phyloP scores from a whole-genome alignment of 2,888 invertebrate genomes.

The Rhagonycha fulva region DNA sequence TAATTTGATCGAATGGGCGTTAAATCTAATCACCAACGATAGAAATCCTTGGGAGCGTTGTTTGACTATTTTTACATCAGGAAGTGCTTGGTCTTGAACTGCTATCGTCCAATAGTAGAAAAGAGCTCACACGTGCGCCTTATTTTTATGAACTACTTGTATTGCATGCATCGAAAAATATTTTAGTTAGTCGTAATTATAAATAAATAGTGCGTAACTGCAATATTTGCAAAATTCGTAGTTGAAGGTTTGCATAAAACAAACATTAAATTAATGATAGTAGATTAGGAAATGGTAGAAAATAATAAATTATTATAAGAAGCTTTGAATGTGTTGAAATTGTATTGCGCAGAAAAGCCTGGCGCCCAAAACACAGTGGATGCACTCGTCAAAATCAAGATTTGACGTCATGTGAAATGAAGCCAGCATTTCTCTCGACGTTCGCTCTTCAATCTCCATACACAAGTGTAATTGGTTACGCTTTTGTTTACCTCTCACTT shows the following conservation, averaged over 20 bases:
- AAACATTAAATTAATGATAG: not conserved
- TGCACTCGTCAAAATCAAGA: not conserved
- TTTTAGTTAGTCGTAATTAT: not conserved
- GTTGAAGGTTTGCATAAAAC: not conserved
- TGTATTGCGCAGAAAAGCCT: not conserved
- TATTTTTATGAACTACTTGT: not conserved
- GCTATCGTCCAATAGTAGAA: not conserved
- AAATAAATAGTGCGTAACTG: not conserved
- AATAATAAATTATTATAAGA: not conserved
- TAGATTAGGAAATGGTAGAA: not conserved
- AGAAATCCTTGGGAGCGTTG: not conserved
- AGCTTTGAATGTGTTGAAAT: not conserved
- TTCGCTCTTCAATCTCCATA: no score
- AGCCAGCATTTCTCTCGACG: no score
- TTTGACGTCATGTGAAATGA: not conserved
- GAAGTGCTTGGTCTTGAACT: slow-evolving; percentile 1
- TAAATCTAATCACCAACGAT: not conserved
- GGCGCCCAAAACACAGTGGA: not conserved
- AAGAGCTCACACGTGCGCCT: not conserved
- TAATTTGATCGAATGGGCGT: not conserved
- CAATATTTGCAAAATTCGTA: not conserved
- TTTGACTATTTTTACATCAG: not conserved
- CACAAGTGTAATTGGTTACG: not conserved
- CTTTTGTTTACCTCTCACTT: slow-evolving; percentile 10
- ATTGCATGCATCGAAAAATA: not conserved